A percentile compares a stretch with the other conserved stretches of the same genome.
Evolutionary conservation across 2,797 vertebrate species (phyloP).

Genomic region (Enteromius viviparus): DNA sequence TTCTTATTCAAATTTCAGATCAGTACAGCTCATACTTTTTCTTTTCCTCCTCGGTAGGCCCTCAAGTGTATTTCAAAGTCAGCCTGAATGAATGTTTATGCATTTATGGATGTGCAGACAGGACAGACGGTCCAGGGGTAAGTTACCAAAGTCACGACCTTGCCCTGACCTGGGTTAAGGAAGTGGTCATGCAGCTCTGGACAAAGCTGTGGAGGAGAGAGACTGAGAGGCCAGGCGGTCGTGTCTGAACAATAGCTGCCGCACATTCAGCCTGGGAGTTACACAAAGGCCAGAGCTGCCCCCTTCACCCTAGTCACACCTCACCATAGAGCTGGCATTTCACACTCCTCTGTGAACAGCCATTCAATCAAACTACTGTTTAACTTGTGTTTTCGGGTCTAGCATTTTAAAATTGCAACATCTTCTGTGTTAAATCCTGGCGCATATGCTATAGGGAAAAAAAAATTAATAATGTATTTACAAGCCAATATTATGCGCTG

Average conservation of each 20-base stretch:
- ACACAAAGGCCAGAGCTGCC: conserved; percentile 78
- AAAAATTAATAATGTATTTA: not conserved
- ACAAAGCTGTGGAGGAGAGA: conserved; percentile 81
- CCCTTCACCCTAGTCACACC: conserved; percentile 75
- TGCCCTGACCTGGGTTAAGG: conserved; percentile 82
- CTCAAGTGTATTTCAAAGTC: conserved; percentile 15
- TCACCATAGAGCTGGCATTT: conserved; percentile 82
- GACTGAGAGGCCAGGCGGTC: conserved; percentile 79
- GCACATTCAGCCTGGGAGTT: conserved; percentile 74
- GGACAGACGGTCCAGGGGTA: conserved; percentile 59
- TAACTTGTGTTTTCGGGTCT: conserved; percentile 72
- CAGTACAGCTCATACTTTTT: not conserved
- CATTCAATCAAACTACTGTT: conserved; percentile 85
- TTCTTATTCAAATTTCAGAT: not conserved
- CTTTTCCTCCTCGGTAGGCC: not conserved
- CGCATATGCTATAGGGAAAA: not conserved
- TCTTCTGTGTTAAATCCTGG: not conserved
- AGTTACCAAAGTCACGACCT: conserved; percentile 84
- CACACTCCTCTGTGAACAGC: conserved; percentile 82
- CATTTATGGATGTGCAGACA: conserved; percentile 73
- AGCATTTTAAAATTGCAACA: conserved; percentile 28
- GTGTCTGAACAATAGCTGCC: conserved; percentile 76
- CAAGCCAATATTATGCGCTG: not conserved
- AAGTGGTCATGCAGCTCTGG: conserved; percentile 79
- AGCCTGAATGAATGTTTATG: conserved; percentile 29